A percentile compares a stretch with the other conserved stretches of the same genome.
Evolutionary conservation across 2,113 vertebrate species (phyloP).

Genomic region (Pipa parva): DNA sequence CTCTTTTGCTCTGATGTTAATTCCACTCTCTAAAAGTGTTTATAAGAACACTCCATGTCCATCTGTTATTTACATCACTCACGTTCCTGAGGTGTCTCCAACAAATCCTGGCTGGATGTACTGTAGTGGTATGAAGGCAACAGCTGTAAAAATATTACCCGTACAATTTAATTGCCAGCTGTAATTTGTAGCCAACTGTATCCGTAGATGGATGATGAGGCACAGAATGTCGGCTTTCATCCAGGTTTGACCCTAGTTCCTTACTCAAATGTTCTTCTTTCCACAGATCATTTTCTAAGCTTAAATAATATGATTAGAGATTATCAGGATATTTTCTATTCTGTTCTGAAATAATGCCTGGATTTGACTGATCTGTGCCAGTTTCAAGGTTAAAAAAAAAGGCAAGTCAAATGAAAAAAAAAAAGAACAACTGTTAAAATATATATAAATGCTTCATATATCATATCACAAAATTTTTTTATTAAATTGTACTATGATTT

Average conservation of each 20-base stretch:
- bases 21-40: conserved; percentile 64
- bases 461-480: no score
- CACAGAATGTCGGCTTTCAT: conserved; percentile 47
- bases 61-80: conserved; percentile 78
- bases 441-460: no score
- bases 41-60: conserved; percentile 62
- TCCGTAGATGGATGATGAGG: conserved; percentile 57
- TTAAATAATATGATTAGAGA: neutral
- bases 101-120: conserved; percentile 68
- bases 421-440: no score
- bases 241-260: conserved; percentile 60
- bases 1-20: conserved; percentile 66
- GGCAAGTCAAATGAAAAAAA: no score
- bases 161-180: conserved; percentile 66
- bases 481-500: no score
- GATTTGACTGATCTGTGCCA: neutral
- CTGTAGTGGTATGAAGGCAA: conserved; percentile 72
- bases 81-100: conserved; percentile 77
- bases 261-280: conserved; percentile 45
- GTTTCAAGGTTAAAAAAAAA: neutral
- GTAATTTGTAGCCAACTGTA: conserved; percentile 59
- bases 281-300: conserved; percentile 5
- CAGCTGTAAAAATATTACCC: conserved; percentile 83
- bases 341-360: neutral
- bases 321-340: conserved; percentile 3